These are phyloP conservation scores for Peromyscus aztecus DNA, from an alignment of 2,797 vertebrate species.

Conservation along the genomic window DNA sequence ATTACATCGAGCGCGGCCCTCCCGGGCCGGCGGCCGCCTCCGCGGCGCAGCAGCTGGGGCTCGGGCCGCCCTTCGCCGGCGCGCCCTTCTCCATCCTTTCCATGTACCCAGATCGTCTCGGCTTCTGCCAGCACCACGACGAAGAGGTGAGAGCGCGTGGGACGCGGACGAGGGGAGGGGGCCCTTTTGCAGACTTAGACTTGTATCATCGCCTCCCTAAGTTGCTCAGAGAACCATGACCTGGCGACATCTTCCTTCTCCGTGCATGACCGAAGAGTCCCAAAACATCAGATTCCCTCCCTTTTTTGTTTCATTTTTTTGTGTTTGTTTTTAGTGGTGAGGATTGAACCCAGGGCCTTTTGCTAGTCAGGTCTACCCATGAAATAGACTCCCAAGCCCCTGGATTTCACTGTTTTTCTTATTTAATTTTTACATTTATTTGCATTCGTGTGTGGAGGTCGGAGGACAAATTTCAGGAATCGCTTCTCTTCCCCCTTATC, in stretches of 20 bases:
- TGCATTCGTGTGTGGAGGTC: neutral
- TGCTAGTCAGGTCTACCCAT: neutral
- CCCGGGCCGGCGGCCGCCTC: slow-evolving; percentile 83
- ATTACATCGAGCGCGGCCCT: slow-evolving; percentile 94
- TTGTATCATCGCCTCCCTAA: no score
- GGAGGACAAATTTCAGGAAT: neutral
- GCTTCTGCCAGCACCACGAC: slow-evolving; percentile 95
- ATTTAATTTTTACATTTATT: neutral
- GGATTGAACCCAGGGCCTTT: neutral
- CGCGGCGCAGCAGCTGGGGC: slow-evolving; percentile 75
- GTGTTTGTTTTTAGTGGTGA: neutral
- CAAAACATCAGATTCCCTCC: no score
- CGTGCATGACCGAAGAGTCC: neutral
- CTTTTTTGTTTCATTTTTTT: no score
- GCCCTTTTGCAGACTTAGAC: neutral
- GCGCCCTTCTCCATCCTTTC: slow-evolving; percentile 93
- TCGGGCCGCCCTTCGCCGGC: slow-evolving; percentile 77
- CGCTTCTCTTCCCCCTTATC: neutral
- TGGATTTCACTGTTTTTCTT: fast-evolving
- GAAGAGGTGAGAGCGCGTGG: slow-evolving; percentile 90
- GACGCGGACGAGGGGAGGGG: neutral
- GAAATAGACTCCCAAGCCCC: neutral
- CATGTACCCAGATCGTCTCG: slow-evolving; percentile 93
- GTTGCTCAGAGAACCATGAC: neutral
- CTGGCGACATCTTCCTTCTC: neutral